A percentile compares a stretch with the other conserved stretches of the same genome.
Conservation (phyloP, 2,797 vertebrate genomes). For the Lepus oiostolus region DNA sequence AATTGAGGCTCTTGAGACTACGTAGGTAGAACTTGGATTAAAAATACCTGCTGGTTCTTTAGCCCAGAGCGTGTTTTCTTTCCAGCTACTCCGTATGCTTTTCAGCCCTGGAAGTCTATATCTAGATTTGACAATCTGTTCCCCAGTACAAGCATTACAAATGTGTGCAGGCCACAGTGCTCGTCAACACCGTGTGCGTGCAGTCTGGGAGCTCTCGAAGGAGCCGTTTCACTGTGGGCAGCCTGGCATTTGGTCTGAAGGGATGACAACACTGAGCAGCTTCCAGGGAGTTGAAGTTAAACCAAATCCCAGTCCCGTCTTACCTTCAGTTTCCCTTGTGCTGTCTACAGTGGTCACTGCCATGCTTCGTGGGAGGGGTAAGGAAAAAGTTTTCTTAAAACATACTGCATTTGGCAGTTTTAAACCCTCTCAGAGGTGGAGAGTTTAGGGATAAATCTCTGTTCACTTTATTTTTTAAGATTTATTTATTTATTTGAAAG, state of each 20-base stretch:
- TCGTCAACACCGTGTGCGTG: constrained; percentile 66
- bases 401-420: background rate
- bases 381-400: constrained; percentile 31
- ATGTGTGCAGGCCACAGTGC: constrained; percentile 77
- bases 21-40: constrained; percentile 37
- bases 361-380: background rate
- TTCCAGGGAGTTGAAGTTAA: constrained; percentile 72
- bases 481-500: too few species aligned
- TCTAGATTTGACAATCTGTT: constrained; percentile 74
- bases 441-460: too few species aligned
- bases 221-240: constrained; percentile 75
- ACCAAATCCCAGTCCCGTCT: constrained; percentile 65
- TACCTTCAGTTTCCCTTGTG: background rate
- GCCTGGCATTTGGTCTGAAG: constrained; percentile 69
- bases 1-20: constrained; percentile 32
- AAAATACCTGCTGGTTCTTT: constrained; percentile 34
- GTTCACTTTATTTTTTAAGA: too few species aligned
- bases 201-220: constrained; percentile 62
- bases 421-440: background rate
- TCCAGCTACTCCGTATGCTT: constrained; percentile 62
- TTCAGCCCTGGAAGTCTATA: constrained; percentile 17
- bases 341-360: background rate
- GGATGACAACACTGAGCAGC: constrained; percentile 61
- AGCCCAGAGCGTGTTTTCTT: constrained; percentile 46
- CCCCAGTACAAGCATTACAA: constrained; percentile 59